Evolutionary conservation across 2,888 invertebrate genomes (phyloP).

Genomic region (Idaea aversata): DNA sequence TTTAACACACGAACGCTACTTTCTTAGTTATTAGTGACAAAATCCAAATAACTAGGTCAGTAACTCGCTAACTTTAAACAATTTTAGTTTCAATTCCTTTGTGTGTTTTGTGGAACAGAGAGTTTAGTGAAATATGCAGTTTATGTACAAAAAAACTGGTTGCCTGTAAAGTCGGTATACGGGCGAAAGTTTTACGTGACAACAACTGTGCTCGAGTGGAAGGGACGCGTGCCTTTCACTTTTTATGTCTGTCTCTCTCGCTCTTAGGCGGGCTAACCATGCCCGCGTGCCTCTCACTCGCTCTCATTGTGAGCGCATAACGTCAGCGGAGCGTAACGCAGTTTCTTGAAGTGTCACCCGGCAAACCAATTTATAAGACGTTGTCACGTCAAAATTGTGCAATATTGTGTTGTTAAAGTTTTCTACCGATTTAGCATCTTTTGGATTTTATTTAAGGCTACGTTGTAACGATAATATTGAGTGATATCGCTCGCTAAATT

Average conservation of each 20-base stretch:
- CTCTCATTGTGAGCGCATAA: no score
- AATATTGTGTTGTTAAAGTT: not conserved
- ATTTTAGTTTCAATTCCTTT: conserved; percentile 23
- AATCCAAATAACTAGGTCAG: conserved; percentile 19
- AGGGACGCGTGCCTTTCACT: no score
- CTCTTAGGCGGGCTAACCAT: no score
- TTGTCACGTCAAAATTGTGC: no score
- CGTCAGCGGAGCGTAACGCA: no score
- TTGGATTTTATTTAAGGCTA: not conserved
- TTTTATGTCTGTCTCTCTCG: no score
- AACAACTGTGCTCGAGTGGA: no score
- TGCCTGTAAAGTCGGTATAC: no score
- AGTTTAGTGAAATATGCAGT: not conserved
- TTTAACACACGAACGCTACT: conserved; percentile 15
- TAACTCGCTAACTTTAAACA: conserved; percentile 15
- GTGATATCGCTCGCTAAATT: not conserved
- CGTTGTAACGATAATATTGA: not conserved
- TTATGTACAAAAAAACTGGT: not conserved
- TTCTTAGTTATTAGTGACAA: conserved; percentile 18
- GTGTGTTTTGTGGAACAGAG: conserved; percentile 13
- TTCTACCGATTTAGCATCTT: not conserved
- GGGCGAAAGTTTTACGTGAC: no score
- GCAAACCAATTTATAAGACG: no score
- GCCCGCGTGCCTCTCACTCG: no score
- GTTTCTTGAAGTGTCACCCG: no score